Conservation (phyloP, 2,888 invertebrate genomes). For the Cenopis cana region DNA sequence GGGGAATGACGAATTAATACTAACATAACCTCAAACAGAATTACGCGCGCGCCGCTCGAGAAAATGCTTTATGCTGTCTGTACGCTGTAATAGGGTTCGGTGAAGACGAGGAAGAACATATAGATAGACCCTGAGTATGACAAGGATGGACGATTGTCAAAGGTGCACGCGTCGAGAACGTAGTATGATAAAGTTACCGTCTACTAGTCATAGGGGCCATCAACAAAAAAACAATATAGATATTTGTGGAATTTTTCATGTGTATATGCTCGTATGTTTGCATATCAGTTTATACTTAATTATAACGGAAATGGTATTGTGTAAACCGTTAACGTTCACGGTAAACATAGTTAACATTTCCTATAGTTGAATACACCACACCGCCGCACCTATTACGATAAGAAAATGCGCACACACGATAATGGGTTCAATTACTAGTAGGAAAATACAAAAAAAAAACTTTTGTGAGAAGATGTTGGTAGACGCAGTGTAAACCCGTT, state of each 20-base stretch:
- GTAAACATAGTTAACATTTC: constrained; percentile 45
- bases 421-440: constrained; percentile 26
- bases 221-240: constrained; percentile 2
- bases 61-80: constrained; percentile 78
- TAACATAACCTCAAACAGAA: constrained; percentile 84
- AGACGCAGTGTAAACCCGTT: background rate
- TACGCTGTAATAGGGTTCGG: constrained; percentile 74
- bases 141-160: constrained; percentile 62
- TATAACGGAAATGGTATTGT: constrained; percentile 51
- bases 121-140: constrained; percentile 52
- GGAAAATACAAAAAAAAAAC: constrained; percentile 11
- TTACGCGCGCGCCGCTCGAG: constrained; percentile 75
- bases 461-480: constrained; percentile 5
- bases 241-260: constrained; percentile 16
- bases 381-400: constrained; percentile 41
- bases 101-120: constrained; percentile 66
- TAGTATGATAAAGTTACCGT: constrained; percentile 34
- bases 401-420: constrained; percentile 38
- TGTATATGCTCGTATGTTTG: constrained; percentile 15
- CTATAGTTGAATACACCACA: constrained; percentile 22
- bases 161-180: constrained; percentile 52
- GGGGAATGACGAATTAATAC: constrained; percentile 78
- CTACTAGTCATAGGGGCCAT: constrained; percentile 36
- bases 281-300: constrained; percentile 46
- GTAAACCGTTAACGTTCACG: constrained; percentile 49